These are phyloP conservation scores for Siniperca undulata DNA, from an alignment of 2,797 vertebrate genomes.

Conservation along the genomic window DNA sequence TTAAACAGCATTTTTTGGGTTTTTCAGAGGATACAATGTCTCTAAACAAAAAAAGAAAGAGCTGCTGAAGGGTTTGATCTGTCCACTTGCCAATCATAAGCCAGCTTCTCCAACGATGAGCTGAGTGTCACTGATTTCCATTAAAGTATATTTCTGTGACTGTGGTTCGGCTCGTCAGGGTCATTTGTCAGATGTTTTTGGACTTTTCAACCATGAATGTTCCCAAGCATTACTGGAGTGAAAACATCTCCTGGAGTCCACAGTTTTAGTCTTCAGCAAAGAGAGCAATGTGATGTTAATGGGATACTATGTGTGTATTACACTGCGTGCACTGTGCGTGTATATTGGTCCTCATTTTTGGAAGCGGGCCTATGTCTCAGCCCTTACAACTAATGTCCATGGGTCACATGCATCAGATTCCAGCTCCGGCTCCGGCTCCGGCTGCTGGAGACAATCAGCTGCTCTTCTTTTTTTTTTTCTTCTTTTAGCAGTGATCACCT, in stretches of 20 bases:
- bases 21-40: constrained; percentile 1
- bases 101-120: neutral
- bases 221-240: constrained; percentile 7
- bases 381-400: neutral
- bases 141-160: constrained; percentile 20
- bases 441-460: neutral
- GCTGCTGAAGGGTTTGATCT: constrained; percentile 2
- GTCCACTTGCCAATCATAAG: constrained; percentile 34
- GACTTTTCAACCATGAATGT: constrained; percentile 26
- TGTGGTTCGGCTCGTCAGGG: constrained; percentile 18
- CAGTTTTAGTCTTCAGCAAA: neutral
- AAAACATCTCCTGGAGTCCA: constrained; percentile 17
- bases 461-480: neutral
- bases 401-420: neutral
- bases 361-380: neutral
- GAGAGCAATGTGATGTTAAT: constrained; percentile 11
- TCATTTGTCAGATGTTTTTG: constrained; percentile 52
- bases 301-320: neutral
- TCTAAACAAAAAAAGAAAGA: neutral
- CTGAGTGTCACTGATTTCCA: constrained; percentile 25
- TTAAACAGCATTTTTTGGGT: neutral
- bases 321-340: neutral
- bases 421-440: neutral
- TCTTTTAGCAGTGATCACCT: neutral
- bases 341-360: constrained; percentile 1